phyloP scores from a whole-genome alignment of 1,140 invertebrate genomes.

The Sinella curviseta region DNA sequence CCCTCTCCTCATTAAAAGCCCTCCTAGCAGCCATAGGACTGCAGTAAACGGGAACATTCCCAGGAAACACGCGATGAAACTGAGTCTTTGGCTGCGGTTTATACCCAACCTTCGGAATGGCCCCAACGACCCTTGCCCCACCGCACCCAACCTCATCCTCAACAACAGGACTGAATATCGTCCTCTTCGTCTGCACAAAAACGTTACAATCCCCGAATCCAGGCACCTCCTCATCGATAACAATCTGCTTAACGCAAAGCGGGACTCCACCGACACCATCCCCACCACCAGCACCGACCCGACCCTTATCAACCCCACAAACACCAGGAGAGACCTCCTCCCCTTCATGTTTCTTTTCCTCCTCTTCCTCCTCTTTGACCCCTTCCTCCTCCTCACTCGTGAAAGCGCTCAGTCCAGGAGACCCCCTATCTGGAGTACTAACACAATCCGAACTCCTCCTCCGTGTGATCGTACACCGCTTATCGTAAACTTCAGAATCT shows the following conservation, averaged over 20 bases:
- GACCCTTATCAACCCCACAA: not conserved
- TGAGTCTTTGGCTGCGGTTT: slow-evolving; percentile 5
- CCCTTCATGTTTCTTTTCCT: slow-evolving; percentile 14
- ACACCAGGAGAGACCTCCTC: not conserved
- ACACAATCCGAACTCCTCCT: slow-evolving; percentile 40
- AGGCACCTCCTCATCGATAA: slow-evolving; percentile 32
- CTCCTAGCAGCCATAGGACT: slow-evolving; percentile 39
- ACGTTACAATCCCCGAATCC: not conserved
- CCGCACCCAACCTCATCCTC: not conserved
- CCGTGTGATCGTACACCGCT: not conserved
- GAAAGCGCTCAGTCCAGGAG: slow-evolving; percentile 37
- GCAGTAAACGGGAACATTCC: slow-evolving; percentile 44
- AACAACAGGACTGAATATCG: slow-evolving; percentile 42
- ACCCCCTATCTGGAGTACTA: slow-evolving; percentile 36
- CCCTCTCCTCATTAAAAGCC: not conserved
- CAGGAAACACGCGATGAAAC: not conserved
- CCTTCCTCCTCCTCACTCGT: slow-evolving; percentile 45
- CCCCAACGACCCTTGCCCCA: not conserved
- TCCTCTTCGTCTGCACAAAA: slow-evolving; percentile 44
- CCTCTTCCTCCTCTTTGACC: slow-evolving; percentile 30
- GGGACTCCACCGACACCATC: no score
- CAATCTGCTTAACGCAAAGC: slow-evolving; percentile 33
- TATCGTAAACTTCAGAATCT: slow-evolving; percentile 40
- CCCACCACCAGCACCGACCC: no score
- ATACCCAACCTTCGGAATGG: not conserved